Evolutionary conservation across 2,113 vertebrate species (phyloP).

Genomic region (Microtus richardsoni): DNA sequence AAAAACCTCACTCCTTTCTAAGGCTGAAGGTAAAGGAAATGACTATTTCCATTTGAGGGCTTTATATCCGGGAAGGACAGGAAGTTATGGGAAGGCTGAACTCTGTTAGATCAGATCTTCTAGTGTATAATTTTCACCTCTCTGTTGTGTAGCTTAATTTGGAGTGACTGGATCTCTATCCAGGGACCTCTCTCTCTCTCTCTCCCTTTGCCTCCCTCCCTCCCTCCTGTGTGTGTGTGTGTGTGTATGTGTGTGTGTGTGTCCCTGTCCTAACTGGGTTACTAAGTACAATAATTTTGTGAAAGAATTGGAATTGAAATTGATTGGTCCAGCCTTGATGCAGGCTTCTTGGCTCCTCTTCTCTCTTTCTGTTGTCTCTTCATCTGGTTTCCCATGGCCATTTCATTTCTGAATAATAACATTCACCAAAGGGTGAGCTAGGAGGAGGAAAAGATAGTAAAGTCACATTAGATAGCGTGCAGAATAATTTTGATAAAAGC

Average conservation of each 20-base stretch:
- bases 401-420: constrained; percentile 63
- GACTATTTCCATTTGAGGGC: not conserved
- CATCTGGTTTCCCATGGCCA: constrained; percentile 25
- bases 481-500: constrained; percentile 68
- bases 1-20: not conserved
- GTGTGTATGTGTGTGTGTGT: too few relatives aligned
- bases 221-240: too few relatives aligned
- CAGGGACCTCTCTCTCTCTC: not conserved
- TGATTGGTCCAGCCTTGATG: not conserved
- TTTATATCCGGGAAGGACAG: not conserved
- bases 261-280: not conserved
- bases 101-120: not conserved
- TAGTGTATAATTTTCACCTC: constrained; percentile 16
- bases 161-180: not conserved
- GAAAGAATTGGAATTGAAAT: constrained; percentile 36
- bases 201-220: too few relatives aligned
- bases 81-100: not conserved
- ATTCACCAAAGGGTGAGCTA: constrained; percentile 39
- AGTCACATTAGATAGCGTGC: constrained; percentile 15
- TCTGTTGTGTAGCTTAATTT: not conserved
- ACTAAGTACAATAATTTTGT: constrained; percentile 8
- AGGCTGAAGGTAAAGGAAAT: not conserved
- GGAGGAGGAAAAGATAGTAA: constrained; percentile 40
- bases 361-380: constrained; percentile 12
- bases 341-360: not conserved